phyloP scores from a whole-genome alignment of 2,888 invertebrate species.

The Resseliella maxima region DNA sequence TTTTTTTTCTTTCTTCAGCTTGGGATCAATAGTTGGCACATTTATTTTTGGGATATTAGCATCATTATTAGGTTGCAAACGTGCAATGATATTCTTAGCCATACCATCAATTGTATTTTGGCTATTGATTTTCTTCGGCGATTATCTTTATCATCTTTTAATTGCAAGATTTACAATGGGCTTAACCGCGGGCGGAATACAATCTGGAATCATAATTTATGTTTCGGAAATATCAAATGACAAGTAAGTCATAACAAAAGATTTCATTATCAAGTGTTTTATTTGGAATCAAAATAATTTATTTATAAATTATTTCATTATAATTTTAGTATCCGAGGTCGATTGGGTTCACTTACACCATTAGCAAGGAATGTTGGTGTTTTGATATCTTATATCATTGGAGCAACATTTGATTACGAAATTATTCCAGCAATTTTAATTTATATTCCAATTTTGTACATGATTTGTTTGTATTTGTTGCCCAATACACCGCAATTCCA shows the following conservation, averaged over 20 bases:
- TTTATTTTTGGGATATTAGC: neutral
- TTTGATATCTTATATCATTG: neutral
- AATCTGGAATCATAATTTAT: neutral
- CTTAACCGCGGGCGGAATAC: neutral
- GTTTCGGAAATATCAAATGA: constrained; percentile 5
- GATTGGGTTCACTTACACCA: neutral
- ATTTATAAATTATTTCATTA: no score
- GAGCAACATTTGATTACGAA: neutral
- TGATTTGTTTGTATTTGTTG: neutral
- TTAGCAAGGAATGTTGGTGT: constrained; percentile 1
- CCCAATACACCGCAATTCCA: constrained; percentile 3
- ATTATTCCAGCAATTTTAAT: neutral
- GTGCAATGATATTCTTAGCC: neutral
- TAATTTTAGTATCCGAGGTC: neutral
- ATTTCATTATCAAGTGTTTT: no score
- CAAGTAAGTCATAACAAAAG: neutral
- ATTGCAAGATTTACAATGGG: neutral
- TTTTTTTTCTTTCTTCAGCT: no score
- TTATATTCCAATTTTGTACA: neutral
- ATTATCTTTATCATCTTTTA: neutral
- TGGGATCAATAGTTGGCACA: constrained; percentile 1
- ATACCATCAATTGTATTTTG: neutral
- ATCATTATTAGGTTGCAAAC: neutral
- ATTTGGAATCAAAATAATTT: no score
- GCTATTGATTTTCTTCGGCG: neutral